Evolutionary conservation across 2,797 vertebrate species (phyloP).

Genomic region (Nannoperca obscura): DNA sequence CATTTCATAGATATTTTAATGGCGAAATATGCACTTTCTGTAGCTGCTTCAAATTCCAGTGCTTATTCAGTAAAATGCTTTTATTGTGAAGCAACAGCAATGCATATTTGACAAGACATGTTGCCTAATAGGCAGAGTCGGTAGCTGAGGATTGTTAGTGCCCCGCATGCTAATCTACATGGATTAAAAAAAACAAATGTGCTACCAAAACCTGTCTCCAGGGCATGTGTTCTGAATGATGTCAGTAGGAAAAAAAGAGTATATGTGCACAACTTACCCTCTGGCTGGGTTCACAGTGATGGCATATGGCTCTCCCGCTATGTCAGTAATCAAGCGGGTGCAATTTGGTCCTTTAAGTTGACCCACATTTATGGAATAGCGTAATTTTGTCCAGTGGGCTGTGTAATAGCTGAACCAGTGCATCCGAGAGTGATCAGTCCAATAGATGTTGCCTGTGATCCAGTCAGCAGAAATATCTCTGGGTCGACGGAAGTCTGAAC

Average conservation of each 20-base stretch:
- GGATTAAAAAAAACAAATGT: neutral
- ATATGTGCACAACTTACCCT: conserved; percentile 85
- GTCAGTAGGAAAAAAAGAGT: neutral
- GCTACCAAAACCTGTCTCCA: neutral
- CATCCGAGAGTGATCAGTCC: conserved; percentile 99
- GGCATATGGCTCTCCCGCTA: conserved; percentile 96
- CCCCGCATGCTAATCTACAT: neutral
- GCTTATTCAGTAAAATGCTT: neutral
- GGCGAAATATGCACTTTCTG: neutral
- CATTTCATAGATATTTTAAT: neutral
- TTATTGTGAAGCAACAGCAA: neutral
- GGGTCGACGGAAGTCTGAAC: conserved; percentile 95
- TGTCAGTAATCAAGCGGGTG: conserved; percentile 96
- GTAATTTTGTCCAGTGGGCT: conserved; percentile 97
- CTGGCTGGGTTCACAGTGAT: conserved; percentile 94
- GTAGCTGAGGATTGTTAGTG: neutral
- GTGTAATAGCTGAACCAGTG: conserved; percentile 99
- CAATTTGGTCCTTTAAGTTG: conserved; percentile 96
- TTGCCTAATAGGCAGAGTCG: neutral
- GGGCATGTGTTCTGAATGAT: neutral
- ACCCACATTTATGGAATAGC: conserved; percentile 97
- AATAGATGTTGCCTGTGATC: conserved; percentile 98
- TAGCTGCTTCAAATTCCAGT: neutral
- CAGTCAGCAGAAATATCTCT: conserved; percentile 97
- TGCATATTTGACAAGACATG: neutral